A percentile compares a stretch with the other conserved stretches of the same genome.
These are phyloP conservation scores for Folsomia candida DNA, from an alignment of 2,888 invertebrate species.

Conservation along the genomic window DNA sequence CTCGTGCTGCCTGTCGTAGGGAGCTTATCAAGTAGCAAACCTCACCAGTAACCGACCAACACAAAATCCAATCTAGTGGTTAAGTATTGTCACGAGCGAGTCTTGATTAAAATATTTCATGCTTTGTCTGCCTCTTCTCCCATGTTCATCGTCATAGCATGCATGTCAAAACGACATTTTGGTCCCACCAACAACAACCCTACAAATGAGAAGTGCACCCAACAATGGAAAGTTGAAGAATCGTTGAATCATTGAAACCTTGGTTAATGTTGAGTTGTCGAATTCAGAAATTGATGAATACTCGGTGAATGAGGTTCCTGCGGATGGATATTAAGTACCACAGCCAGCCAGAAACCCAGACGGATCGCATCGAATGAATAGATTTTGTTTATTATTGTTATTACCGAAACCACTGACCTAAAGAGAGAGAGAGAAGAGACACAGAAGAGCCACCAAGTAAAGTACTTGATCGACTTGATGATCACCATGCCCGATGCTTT, in stretches of 20 bases:
- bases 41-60: neutral
- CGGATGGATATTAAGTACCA: neutral
- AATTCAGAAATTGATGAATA: conserved; percentile 1
- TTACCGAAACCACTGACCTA: neutral
- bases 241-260: neutral
- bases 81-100: neutral
- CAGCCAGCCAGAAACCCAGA: too few relatives aligned
- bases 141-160: neutral
- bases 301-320: neutral
- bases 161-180: conserved; percentile 2
- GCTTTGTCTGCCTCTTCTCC: neutral
- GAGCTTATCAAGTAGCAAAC: neutral
- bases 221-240: conserved; percentile 7
- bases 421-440: too few relatives aligned
- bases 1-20: too few relatives aligned
- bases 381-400: neutral
- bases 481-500: neutral
- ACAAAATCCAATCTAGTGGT: neutral
- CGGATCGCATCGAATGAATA: neutral
- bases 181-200: neutral
- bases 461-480: neutral
- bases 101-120: neutral
- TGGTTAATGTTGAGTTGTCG: neutral
- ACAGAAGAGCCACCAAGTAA: neutral
- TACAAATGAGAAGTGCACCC: neutral